Evolutionary conservation across 2,113 vertebrate species (phyloP), one percentile per base, ranked within the genome.

Genomic region (Phaethon lepturus): DNA sequence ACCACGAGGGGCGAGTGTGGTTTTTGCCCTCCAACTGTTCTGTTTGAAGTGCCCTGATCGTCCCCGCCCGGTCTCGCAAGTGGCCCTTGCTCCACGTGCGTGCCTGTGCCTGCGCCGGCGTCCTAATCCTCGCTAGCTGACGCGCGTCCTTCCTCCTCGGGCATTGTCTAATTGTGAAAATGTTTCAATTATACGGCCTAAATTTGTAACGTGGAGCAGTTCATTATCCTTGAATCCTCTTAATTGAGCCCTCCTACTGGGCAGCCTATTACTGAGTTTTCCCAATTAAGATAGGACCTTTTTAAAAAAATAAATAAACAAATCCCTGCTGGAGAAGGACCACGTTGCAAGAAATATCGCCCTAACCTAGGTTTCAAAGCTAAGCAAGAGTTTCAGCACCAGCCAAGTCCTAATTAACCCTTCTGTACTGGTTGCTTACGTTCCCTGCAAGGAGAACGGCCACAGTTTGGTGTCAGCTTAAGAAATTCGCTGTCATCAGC

Each of bases 191-290:
- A 28, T 28, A 8, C 5, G 22, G 64, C 85, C 91, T 97, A 14
- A 86, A 87, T 93, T 63, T 67, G 44, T 84, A 75, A 47, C 26
- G 1, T 45, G 60, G 69, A 91, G 13, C 63, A 91, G 74, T 77
- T 95, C 81, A 28, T 94, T 94, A 92, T 55, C 86, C 47, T 42
- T 0, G 17, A 96, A 82, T 69, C 85, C 69, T 63, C 55, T 89
- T 97, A 95, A 94, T 71, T 80, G 92, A 73, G 90, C 71, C 80
- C 77, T 86, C 93, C 93, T 95, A 35, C 73, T 62, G 56, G 74
- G 88, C 90, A 85, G 73, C 42, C 79, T 45, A 38, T 76, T 89
- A 49, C 26, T 47, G 72, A 93, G 31, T 71, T 86, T 80, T 88
- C 79, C 93, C 92, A 83, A 20, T 92, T 94, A 95, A 85, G 76